phyloP scores from a whole-genome alignment of 1,140 invertebrate species.

The Atopsyche davidsoni region DNA sequence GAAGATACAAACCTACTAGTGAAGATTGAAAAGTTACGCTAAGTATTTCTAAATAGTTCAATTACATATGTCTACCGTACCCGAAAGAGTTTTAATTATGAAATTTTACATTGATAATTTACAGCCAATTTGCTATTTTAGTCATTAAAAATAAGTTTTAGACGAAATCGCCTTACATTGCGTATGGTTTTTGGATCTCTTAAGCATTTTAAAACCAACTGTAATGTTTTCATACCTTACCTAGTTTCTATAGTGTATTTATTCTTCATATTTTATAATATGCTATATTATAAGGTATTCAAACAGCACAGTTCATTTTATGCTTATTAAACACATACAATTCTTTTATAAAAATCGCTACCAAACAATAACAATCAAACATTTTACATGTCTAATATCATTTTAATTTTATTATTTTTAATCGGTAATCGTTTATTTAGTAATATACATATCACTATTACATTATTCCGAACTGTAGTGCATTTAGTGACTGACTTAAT shows the following conservation, averaged over 20 bases:
- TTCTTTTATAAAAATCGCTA: constrained; percentile 27
- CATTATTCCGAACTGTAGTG: constrained; percentile 6
- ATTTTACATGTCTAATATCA: constrained; percentile 18
- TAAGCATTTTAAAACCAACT: constrained; percentile 16
- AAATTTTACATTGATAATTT: constrained; percentile 24
- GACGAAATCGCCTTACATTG: constrained; percentile 32
- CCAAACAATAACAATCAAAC: constrained; percentile 30
- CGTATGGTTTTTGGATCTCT: constrained; percentile 25
- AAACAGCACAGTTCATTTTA: constrained; percentile 13
- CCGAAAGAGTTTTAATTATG: constrained; percentile 14
- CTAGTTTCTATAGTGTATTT: too few species aligned
- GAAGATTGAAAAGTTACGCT: constrained; percentile 22
- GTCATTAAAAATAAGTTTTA: constrained; percentile 26
- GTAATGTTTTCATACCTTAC: neutral
- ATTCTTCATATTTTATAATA: too few species aligned
- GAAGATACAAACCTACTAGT: constrained; percentile 1
- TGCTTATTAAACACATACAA: constrained; percentile 25
- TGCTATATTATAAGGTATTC: constrained; percentile 2
- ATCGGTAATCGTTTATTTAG: constrained; percentile 15
- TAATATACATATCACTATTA: constrained; percentile 20
- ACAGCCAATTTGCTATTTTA: constrained; percentile 29
- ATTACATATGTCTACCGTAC: constrained; percentile 15
- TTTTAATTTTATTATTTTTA: constrained; percentile 15
- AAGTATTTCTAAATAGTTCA: constrained; percentile 18
- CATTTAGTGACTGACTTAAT: constrained; percentile 11